Evolutionary conservation across 2,113 vertebrate genomes (phyloP), one percentile per base, ranked within the genome.

Genomic region (Marmota monax): DNA sequence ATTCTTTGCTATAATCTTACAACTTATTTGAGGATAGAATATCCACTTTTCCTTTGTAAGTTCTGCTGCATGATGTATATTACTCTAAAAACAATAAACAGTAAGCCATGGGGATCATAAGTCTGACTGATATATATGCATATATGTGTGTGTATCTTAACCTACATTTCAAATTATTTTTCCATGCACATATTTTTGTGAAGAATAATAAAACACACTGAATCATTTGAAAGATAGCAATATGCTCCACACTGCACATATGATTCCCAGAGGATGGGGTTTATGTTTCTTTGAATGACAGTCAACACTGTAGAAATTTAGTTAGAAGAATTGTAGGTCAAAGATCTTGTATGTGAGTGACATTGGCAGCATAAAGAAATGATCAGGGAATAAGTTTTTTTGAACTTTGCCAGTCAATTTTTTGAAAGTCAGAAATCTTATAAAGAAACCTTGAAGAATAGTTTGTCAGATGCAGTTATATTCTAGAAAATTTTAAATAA

Each of bases 201-300:
- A 61, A 91, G 32, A 96, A 87, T 69, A 76, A 34, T 84, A 85
- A 91, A 95, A 79, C 34, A 80, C 90, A 86, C 8, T 51, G 85
- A 91, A 65, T 87, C 18, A 63, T 79, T 84, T 91, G 70, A 83
- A 84, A 89, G 39, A 72, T 72, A 94, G 14, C 18, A 76, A 61
- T 77, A 70, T 32, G 95, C 2, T 45, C 67, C 20, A 12, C 34
- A 84, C 14, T 92, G 34, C 17, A 45, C 23, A 61, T 58, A 34
- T 5, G 77, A 10, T 92, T 95, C 95, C 67, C 65, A 73, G 63
- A 83, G 27, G 82, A 88, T 89, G 22, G 2, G 37, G 93, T 95
- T 96, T 96, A 87, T 97, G 39, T 93, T 97, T 88, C 70, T 92
- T 79, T 90, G 84, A 96, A 82, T 93, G 95, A 93, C 96, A 96